Evolutionary conservation across 2,888 invertebrate species (phyloP), one percentile per base, ranked within the genome.

Genomic region (Caenorhabditis virilis): DNA sequence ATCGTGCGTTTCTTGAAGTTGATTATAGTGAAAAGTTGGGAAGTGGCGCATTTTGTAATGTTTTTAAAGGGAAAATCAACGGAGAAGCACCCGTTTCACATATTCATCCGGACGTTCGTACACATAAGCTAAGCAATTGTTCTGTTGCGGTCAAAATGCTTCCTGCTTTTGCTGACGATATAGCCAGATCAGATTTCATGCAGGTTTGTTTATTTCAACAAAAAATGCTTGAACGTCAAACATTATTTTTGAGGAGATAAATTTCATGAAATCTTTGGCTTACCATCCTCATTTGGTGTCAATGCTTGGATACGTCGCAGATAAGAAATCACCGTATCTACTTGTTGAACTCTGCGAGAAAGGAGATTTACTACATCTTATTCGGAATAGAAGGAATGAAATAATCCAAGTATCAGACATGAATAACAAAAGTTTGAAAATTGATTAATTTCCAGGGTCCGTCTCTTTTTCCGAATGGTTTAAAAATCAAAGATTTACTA

Each of bases 261-360:
- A 77, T 55, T 79, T 79, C 62, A 79, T 79, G 79, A 79, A 79
- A 51, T 75, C 76, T 0, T 61, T 79, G n/a, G 61, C 69, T 30
- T 79, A 78, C 55, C 79, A 79, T 50, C 76, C 75, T 0, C 77
- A 79, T 62, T 54, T 79, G 45, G 78, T 79, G 3, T 75, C 76
- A 9, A 74, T 79, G 77, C 57, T 79, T 23, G 79, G 78, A 13
- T 79, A 68, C 46, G 77, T 78, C 6, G 48, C 69, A 7, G 78
- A 78, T 41, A 51, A 64, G 4, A 70, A 69, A 55, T 73, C 66
- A 26, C 79, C 78, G 11, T 61, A 75, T 22, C 59, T 79, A 15
- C 22, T 79, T 25, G 76, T 78, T 5, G 79, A 78, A 55, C 74
- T 64, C 43, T 79, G 79, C 63, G 71, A 71, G 47, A 63, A 71